Evolutionary conservation across 2,113 vertebrate species (phyloP).

Genomic region (Equus quagga): DNA sequence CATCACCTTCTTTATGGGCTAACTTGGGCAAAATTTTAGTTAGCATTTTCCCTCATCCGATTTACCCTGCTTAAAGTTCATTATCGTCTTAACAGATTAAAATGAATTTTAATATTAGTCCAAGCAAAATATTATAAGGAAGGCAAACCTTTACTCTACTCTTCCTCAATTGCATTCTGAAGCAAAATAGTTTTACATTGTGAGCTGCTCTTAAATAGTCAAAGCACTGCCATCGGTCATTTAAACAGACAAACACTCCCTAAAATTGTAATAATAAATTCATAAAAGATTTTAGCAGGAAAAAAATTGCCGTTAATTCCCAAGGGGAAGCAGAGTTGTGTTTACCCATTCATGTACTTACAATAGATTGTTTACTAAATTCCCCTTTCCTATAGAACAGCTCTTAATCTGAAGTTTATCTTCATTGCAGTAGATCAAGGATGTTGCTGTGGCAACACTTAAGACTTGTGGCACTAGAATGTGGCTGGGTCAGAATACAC

Average conservation of each 20-base stretch:
- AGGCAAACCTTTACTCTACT: neutral
- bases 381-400: neutral
- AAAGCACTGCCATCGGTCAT: neutral
- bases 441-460: neutral
- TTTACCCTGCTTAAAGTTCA: conserved; percentile 43
- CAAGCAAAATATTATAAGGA: conserved; percentile 51
- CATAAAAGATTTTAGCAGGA: neutral
- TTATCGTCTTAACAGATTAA: conserved; percentile 51
- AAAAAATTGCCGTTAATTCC: neutral
- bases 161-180: conserved; percentile 22
- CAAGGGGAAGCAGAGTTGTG: neutral
- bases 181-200: conserved; percentile 47
- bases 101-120: conserved; percentile 53
- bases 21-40: neutral
- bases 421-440: neutral
- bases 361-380: conserved; percentile 51
- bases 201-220: conserved; percentile 40
- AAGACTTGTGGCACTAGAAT: neutral
- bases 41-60: conserved; percentile 7
- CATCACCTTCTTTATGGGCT: conserved; percentile 32
- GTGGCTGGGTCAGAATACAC: neutral
- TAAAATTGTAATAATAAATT: neutral
- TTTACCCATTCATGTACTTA: neutral
- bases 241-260: conserved; percentile 37
- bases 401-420: conserved; percentile 15